Conservation (phyloP, 2,888 invertebrate genomes). For the Plusia festucae region DNA sequence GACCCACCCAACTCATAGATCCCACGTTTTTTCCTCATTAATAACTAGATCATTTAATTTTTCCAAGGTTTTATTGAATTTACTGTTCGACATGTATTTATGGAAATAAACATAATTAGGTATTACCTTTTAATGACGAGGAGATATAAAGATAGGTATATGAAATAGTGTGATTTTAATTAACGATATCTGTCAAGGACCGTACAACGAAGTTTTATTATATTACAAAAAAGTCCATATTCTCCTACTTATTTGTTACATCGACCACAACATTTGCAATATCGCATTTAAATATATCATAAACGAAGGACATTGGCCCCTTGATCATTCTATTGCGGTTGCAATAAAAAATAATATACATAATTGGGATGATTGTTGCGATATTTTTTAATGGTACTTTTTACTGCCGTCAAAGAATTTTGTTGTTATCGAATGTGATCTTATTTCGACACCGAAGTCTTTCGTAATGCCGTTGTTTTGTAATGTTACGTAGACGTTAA, state of each 20-base stretch:
- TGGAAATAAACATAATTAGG: neutral
- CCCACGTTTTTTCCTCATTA: conserved; percentile 27
- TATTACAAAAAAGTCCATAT: neutral
- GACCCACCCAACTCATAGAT: conserved; percentile 1
- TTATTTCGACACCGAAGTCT: conserved; percentile 28
- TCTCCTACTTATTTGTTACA: neutral
- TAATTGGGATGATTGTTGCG: conserved; percentile 8
- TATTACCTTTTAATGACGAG: neutral
- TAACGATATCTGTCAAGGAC: too few species aligned
- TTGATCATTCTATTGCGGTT: conserved; percentile 11
- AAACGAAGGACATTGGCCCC: neutral
- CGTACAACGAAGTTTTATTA: too few species aligned
- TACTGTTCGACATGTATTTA: too few species aligned
- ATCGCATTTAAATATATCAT: neutral
- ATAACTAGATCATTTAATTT: conserved; percentile 4
- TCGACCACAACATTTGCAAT: neutral
- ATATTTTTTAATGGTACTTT: conserved; percentile 15
- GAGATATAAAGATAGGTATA: neutral
- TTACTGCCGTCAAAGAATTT: conserved; percentile 9
- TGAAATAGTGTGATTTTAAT: too few species aligned
- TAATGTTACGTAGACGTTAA: conserved; percentile 40
- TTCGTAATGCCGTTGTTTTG: conserved; percentile 31
- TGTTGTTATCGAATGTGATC: conserved; percentile 15
- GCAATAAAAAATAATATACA: conserved; percentile 3
- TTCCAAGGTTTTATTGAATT: neutral